Conservation (phyloP, 2,797 vertebrate genomes). For the Thripadectes ignobilis region DNA sequence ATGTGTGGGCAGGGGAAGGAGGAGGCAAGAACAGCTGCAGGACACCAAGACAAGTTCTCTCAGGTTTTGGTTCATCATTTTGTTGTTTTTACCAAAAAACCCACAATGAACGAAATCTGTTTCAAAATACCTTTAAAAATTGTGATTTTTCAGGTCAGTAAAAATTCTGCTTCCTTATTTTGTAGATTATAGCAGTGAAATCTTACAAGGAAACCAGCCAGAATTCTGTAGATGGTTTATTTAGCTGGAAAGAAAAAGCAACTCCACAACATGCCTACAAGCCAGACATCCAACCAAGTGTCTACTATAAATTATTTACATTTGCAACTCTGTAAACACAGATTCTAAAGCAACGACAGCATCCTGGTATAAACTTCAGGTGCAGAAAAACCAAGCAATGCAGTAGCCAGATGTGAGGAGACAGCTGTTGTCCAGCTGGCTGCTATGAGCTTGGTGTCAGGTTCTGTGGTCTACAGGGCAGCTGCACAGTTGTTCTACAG, state of each 20-base stretch:
- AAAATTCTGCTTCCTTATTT: background rate
- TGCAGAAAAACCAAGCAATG: background rate
- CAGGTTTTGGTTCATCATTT: background rate
- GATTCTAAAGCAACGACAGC: background rate
- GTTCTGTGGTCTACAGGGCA: background rate
- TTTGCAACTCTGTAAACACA: background rate
- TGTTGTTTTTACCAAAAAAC: background rate
- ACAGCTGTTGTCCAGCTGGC: background rate
- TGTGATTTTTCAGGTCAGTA: fast-evolving
- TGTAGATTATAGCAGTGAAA: background rate
- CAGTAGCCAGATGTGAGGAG: background rate
- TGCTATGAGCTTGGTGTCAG: background rate
- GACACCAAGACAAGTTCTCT: background rate
- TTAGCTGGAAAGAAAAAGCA: background rate
- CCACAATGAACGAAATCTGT: background rate
- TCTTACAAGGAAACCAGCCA: background rate
- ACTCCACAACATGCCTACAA: background rate
- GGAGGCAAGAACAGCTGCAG: background rate
- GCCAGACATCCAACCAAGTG: background rate
- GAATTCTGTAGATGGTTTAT: background rate
- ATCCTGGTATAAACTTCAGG: background rate
- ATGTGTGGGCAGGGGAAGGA: background rate
- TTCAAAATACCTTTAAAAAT: background rate
- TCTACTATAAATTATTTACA: background rate
- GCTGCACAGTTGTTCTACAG: background rate